phyloP scores from a whole-genome alignment of 2,797 vertebrate genomes.

The Smutsia gigantea region DNA sequence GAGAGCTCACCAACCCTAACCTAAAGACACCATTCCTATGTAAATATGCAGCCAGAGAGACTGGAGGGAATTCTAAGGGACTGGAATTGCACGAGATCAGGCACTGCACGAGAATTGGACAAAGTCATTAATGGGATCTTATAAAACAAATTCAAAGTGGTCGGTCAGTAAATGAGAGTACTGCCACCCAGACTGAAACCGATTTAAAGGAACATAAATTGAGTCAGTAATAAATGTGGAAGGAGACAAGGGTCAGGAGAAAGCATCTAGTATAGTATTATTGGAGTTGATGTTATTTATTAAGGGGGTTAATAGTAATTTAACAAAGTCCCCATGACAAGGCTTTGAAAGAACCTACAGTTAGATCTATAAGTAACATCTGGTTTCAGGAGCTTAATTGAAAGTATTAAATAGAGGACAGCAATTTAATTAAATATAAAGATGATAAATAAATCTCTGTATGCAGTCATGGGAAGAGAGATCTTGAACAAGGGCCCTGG shows the following conservation, averaged over 20 bases:
- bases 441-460: conserved; percentile 64
- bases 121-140: conserved; percentile 77
- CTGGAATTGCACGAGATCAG: not conserved
- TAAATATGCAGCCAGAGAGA: not conserved
- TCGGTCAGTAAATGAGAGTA: conserved; percentile 70
- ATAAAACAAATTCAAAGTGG: conserved; percentile 79
- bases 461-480: conserved; percentile 1
- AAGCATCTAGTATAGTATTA: conserved; percentile 53
- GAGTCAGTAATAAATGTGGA: conserved; percentile 74
- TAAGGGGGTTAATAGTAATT: conserved; percentile 69
- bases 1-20: not conserved
- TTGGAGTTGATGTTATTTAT: conserved; percentile 78
- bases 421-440: conserved; percentile 74
- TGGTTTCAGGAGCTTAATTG: conserved; percentile 69
- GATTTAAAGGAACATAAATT: conserved; percentile 79
- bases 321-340: conserved; percentile 47
- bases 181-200: conserved; percentile 67
- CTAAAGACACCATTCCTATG: not conserved
- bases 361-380: conserved; percentile 72
- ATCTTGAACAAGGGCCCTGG: conserved; percentile 38
- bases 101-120: conserved; percentile 4
- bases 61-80: not conserved
- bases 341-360: conserved; percentile 68
- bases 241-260: conserved; percentile 47
- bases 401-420: conserved; percentile 75